Evolutionary conservation across 2,888 invertebrate genomes (phyloP), one percentile per base, ranked within the genome.

Genomic region (Ectemnius cavifrons): DNA sequence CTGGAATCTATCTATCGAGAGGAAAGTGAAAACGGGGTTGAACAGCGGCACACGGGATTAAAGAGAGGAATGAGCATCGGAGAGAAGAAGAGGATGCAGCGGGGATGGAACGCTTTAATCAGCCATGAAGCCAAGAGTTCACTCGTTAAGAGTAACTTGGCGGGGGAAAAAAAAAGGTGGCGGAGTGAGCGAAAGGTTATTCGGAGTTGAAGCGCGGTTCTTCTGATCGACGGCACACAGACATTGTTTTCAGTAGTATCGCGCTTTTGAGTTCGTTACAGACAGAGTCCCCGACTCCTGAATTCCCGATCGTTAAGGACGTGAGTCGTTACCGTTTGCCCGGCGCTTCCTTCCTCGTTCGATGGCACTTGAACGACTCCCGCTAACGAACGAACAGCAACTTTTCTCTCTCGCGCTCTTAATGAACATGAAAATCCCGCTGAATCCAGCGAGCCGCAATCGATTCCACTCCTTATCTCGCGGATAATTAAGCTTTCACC

Each of bases 401-500:
- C 76, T 81, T 83, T 81, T 77, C 75, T 73, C 80, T 67, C 80
- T 37, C 37, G 37, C 37, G 8, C 37, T 37, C 5, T 80, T 79
- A 81, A 78, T 75, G 73, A 78, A 78, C 72, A 81, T 63, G 64
- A 46, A 73, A 75, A 70, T 85, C 81, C 77, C 75, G 61, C 67
- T 71, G 77, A 82, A 73, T 70, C 65, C 64, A 16, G 58, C 61
- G 67, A 37, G 37, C 37, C 59, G 23, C 52, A 71, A 79, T 74
- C 69, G 79, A 78, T 78, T 68, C 67, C 4, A 18, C 58, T 68
- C 66, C 73, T 74, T 67, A 65, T 68, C 72, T 69, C 81, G 70
- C 63, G 73, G 79, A 84, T 83, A 85, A 85, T 85, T 83, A 85
- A 85, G 78, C 81, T 77, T 80, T 81, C 73, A 59, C 63, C 67